Conservation (phyloP, 2,888 invertebrate species). For the Drosophila ustulata region DNA sequence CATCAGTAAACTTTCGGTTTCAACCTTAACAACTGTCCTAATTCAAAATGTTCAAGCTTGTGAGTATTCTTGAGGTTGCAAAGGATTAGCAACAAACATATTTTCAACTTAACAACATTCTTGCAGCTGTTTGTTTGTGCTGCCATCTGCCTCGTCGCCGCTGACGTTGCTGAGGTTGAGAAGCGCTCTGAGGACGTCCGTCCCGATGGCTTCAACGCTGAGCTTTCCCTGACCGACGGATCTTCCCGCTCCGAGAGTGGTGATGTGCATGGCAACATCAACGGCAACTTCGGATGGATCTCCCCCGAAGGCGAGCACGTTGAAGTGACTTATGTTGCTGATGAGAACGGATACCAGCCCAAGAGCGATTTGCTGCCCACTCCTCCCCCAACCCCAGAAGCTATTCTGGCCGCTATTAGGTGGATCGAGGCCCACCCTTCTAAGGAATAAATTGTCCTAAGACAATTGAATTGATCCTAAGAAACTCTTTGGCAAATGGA, state of each 20-base stretch:
- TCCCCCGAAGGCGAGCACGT: slow-evolving; percentile 77
- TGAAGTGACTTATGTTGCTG: slow-evolving; percentile 71
- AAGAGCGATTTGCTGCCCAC: slow-evolving; percentile 59
- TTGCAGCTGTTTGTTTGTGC: slow-evolving; percentile 57
- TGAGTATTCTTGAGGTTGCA: slow-evolving; percentile 23
- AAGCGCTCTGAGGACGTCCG: slow-evolving; percentile 27
- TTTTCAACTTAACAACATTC: slow-evolving; percentile 20
- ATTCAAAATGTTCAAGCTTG: slow-evolving; percentile 61
- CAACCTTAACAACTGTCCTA: slow-evolving; percentile 15
- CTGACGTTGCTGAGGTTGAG: slow-evolving; percentile 12
- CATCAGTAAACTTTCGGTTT: slow-evolving; percentile 40
- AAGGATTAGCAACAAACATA: too few relatives aligned
- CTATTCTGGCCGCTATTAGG: slow-evolving; percentile 52
- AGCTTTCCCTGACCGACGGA: slow-evolving; percentile 67
- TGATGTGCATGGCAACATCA: slow-evolving; percentile 70
- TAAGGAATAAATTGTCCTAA: slow-evolving; percentile 35
- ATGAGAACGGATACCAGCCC: slow-evolving; percentile 80
- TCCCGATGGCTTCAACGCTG: slow-evolving; percentile 29
- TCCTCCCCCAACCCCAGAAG: slow-evolving; percentile 64
- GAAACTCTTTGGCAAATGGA: slow-evolving; percentile 4
- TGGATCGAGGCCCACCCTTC: slow-evolving; percentile 55
- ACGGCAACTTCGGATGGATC: slow-evolving; percentile 66
- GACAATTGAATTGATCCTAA: slow-evolving; percentile 13
- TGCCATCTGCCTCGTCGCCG: slow-evolving; percentile 52
- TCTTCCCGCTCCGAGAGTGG: slow-evolving; percentile 38